Evolutionary conservation across 2,113 vertebrate genomes (phyloP), one percentile per base, ranked within the genome.

Genomic region (Arvicanthis niloticus): DNA sequence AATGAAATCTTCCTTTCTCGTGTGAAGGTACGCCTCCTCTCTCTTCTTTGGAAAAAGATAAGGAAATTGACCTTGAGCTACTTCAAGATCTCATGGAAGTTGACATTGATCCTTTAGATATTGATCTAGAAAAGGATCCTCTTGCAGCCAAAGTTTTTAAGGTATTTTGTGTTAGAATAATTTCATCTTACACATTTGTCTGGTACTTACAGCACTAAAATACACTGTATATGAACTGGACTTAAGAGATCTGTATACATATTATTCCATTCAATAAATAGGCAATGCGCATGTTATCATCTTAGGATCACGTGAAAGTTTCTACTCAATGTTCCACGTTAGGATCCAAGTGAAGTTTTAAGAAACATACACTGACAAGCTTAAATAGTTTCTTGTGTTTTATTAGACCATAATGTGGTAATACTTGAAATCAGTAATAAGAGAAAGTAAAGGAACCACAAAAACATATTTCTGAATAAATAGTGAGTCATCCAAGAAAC

Each of bases 101-200:
- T 96, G 99, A 99, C 99, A 99, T 99, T 98, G 99, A 99, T 99
- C 99, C 99, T 99, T 99, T 99, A 99, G 99, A 99, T 99, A 99
- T 99, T 99, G 99, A 99, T 99, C 99, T 99, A 99, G 99, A 99
- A 98, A 99, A 99, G 98, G 99, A 99, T 99, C 99, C 99, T n/a
- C 99, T 99, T 78, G 99, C 99, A 97, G 99, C 99, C 98, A 99
- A 99, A 99, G 99, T 99, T 84, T 99, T 99, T 98, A 99, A 99
- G 99, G 99, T 99, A 99, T 89, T 98, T 96, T 93, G 29, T 65
- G 75, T 88, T 73, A 97, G 34, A 84, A 94, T 17, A 68, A 16
- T 96, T 96, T 88, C 1, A 81, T 92, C 10, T 94, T 86, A 92
- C 0, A 73, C 11, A 76, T 93, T 58, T 48, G 2, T 7, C 82